These are phyloP conservation scores for Diachasma alloeum DNA, from an alignment of 1,140 invertebrate species.

Conservation along the genomic window DNA sequence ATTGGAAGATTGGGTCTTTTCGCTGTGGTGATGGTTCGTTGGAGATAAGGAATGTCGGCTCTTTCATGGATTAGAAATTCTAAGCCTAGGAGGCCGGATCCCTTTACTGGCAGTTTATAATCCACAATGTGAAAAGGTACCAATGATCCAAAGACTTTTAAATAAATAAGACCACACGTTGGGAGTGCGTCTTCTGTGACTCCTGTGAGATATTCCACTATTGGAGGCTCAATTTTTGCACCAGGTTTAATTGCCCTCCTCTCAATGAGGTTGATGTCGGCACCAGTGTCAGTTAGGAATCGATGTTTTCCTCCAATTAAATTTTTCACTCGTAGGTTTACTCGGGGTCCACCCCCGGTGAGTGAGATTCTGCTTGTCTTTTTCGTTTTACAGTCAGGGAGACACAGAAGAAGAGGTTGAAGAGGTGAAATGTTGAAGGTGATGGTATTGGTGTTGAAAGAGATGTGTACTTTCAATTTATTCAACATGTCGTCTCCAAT, in stretches of 20 bases:
- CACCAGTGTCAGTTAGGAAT: no score
- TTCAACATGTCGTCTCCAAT: neutral
- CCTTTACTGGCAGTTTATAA: neutral
- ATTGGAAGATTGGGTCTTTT: neutral
- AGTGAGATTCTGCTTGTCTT: neutral
- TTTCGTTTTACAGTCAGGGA: neutral
- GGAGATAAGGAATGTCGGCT: neutral
- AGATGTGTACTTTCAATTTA: neutral
- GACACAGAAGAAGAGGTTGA: neutral
- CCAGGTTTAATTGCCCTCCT: neutral
- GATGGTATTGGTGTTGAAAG: neutral
- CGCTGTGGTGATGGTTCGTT: neutral
- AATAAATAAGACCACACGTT: neutral
- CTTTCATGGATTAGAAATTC: neutral
- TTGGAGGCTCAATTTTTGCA: neutral
- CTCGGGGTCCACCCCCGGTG: neutral
- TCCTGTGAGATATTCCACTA: neutral
- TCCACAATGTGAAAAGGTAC: neutral
- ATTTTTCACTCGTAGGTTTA: neutral
- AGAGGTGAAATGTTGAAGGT: neutral
- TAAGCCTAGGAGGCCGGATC: neutral
- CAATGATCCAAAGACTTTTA: neutral
- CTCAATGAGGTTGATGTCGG: no score
- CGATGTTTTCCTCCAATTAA: neutral
- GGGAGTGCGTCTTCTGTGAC: neutral